Evolutionary conservation across 2,888 invertebrate genomes (phyloP).

Genomic region (Eremobia ochroleuca): DNA sequence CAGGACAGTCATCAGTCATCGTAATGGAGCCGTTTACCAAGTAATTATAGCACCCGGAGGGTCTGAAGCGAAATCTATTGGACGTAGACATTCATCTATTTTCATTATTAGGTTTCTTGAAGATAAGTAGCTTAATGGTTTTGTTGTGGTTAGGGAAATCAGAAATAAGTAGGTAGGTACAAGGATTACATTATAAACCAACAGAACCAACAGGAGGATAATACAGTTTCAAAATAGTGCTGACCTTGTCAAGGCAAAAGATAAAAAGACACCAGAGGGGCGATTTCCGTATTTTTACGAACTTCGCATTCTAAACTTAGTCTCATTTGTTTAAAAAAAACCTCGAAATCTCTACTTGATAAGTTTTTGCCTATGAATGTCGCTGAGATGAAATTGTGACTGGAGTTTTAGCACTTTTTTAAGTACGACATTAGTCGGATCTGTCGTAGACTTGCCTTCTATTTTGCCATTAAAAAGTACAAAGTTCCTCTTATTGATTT

Average conservation of each 20-base stretch:
- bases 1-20: slow-evolving; percentile 55
- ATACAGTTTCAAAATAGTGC: not conserved
- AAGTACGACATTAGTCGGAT: not conserved
- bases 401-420: not conserved
- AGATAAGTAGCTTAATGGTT: slow-evolving; percentile 35
- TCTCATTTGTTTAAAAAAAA: not conserved
- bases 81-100: slow-evolving; percentile 37
- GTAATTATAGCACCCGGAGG: slow-evolving; percentile 61
- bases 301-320: not conserved
- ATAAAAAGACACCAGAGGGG: not conserved
- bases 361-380: not conserved
- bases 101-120: slow-evolving; percentile 48
- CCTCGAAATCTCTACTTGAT: not conserved
- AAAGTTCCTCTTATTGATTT: not conserved
- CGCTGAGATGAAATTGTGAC: not conserved
- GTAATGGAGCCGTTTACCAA: slow-evolving; percentile 50
- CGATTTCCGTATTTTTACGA: not conserved
- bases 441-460: not conserved
- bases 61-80: slow-evolving; percentile 41
- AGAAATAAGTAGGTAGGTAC: not conserved
- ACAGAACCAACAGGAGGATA: no score
- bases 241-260: not conserved
- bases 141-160: slow-evolving; percentile 28
- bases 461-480: not conserved
- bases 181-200: not conserved